Base-by-base conservation (phyloP, 2,888 invertebrate genomes). In the Cistogaster globosa region DNA sequence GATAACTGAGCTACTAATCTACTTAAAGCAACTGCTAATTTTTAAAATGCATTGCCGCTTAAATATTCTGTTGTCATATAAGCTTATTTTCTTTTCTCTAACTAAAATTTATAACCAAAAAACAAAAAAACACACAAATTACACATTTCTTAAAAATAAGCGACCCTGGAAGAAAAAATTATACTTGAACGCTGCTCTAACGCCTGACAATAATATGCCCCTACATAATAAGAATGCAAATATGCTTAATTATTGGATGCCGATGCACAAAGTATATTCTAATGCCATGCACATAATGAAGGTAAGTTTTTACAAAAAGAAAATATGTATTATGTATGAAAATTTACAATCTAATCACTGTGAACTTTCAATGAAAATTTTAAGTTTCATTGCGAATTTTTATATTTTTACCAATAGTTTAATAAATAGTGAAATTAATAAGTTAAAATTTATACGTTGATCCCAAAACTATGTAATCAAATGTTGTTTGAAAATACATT, bases 31-130 rank as follows among this genome's bases (percentile, higher is more conserved):
- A 68, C 69, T 69, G 78, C 62, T 55, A 75, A n/a, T 26, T 51
- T 76, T 63, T 67, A 69, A n/a, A 65, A 78, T 63, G 79, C 72
- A 26, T 72, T 48, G 36, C 55, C 82, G 85, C 85, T 77, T 65
- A 77, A 67, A 71, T 89, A 87, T 88, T 89, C 89, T 90, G 90
- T 89, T 90, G 88, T 90, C 90, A 90, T 91, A 91, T 90, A 89
- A 89, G 89, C 90, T 88, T 88, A 32, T 32, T 74, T 26, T 57
- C 32, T 38, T 57, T 36, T 45, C 45, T 48, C 22, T 4, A 32
- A 26, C n/a, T 26, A 12, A 38, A 38, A 38, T 11, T 38, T 38
- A 38, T 51, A 7, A 48, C 57, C 42, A n/a, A 12, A 42, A 55
- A 26, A 26, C 11, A 68, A 53, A 12, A 16, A 26, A 16, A 48